Percentiles rank a stretch among this genome's conserved stretches.
These are phyloP conservation scores for Plebejus melissa DNA, from an alignment of 2,888 invertebrate species.

Conservation along the genomic window DNA sequence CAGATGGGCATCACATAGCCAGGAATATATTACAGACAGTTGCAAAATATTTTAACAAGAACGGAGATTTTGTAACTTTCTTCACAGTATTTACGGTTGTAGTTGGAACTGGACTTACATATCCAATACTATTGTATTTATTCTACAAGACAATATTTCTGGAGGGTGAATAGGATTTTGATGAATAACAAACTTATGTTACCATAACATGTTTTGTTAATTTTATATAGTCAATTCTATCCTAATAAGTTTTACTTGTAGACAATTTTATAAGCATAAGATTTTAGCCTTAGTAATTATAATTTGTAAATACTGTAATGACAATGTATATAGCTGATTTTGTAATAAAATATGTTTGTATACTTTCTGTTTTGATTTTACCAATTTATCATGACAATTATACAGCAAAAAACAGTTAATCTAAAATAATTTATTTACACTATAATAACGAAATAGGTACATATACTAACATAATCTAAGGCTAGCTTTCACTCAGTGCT, in stretches of 20 bases:
- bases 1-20: conserved; percentile 95
- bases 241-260: background rate
- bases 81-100: conserved; percentile 82
- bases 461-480: background rate
- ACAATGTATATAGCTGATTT: conserved; percentile 24
- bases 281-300: conserved; percentile 12
- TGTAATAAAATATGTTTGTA: conserved; percentile 24
- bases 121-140: conserved; percentile 78
- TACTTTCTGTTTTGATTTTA: background rate
- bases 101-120: conserved; percentile 85
- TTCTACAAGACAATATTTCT: conserved; percentile 63
- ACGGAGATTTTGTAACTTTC: conserved; percentile 75
- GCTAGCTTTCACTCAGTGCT: conserved; percentile 72
- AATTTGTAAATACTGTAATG: conserved; percentile 26
- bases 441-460: background rate
- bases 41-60: conserved; percentile 78
- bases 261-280: background rate
- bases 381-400: background rate
- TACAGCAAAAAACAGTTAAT: background rate
- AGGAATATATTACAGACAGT: conserved; percentile 82
- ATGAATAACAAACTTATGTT: background rate
- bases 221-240: background rate
- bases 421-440: background rate
- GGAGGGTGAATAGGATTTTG: conserved; percentile 41
- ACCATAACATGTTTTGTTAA: background rate